phyloP scores from a whole-genome alignment of 2,113 vertebrate genomes.

The Rousettus leschenaultii region DNA sequence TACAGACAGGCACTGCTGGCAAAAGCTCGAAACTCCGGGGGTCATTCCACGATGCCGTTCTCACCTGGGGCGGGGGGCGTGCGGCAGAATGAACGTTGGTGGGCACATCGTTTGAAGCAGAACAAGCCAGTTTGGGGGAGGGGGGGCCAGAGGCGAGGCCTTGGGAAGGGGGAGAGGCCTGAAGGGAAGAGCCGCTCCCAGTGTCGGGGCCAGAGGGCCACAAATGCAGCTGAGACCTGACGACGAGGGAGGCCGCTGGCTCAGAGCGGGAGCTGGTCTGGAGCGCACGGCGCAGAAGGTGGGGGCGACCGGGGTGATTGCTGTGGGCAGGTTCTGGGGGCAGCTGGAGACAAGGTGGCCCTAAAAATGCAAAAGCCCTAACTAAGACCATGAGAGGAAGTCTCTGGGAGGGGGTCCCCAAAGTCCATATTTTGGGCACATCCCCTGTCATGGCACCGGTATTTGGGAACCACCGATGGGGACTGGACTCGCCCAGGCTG shows the following conservation, averaged over 20 bases:
- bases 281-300: fast-evolving
- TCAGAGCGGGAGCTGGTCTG: fast-evolving
- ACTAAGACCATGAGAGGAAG: fast-evolving
- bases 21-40: fast-evolving
- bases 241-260: background rate
- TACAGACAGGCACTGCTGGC: fast-evolving
- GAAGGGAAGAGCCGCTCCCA: background rate
- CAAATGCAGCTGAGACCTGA: background rate
- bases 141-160: background rate
- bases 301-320: background rate
- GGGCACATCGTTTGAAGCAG: too few species aligned
- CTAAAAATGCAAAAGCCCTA: background rate
- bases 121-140: fast-evolving
- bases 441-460: background rate
- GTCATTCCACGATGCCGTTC: fast-evolving
- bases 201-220: background rate
- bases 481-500: background rate
- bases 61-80: background rate
- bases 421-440: fast-evolving
- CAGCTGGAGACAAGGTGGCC: background rate
- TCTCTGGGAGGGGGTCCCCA: background rate
- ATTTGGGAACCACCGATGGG: background rate
- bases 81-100: background rate
- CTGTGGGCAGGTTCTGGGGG: background rate
- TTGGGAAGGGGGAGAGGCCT: background rate